These are phyloP conservation scores for Porites rus DNA, from an alignment of 92 coral and sea anemone species.

Conservation along the genomic window DNA sequence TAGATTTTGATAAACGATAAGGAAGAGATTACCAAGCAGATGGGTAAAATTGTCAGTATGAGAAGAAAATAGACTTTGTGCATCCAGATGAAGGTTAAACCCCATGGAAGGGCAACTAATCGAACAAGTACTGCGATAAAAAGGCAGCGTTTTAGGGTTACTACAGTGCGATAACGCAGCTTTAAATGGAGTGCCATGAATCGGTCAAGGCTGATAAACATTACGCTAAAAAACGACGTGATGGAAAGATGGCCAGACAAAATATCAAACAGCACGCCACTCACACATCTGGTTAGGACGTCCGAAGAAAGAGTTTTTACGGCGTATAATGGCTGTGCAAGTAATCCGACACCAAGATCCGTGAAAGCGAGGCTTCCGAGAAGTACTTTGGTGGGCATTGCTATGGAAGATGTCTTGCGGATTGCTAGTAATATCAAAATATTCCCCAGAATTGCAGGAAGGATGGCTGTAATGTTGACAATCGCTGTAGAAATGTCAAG, in stretches of 20 bases:
- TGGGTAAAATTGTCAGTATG: background rate
- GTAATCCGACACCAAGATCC: constrained; percentile 2
- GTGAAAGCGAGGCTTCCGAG: constrained; percentile 2
- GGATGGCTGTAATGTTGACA: background rate
- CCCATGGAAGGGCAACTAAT: background rate
- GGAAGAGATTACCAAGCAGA: background rate
- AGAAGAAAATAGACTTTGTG: background rate
- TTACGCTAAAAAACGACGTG: background rate
- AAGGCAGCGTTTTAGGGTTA: background rate
- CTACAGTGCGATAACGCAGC: constrained; percentile 1
- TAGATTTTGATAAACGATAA: background rate
- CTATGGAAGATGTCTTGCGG: constrained; percentile 5
- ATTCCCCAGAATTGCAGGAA: constrained; percentile 15
- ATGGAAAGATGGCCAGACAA: background rate
- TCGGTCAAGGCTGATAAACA: constrained; percentile 7
- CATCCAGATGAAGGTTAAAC: background rate
- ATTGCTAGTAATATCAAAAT: background rate
- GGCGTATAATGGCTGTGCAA: constrained; percentile 10
- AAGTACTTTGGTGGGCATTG: constrained; percentile 3
- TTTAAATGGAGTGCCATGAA: constrained; percentile 14
- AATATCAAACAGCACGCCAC: background rate
- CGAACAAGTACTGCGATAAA: background rate
- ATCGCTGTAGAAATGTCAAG: background rate
- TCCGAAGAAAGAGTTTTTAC: background rate
- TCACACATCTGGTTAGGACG: background rate